phyloP scores from a whole-genome alignment of 2,797 vertebrate genomes.

The Onychomys torridus region DNA sequence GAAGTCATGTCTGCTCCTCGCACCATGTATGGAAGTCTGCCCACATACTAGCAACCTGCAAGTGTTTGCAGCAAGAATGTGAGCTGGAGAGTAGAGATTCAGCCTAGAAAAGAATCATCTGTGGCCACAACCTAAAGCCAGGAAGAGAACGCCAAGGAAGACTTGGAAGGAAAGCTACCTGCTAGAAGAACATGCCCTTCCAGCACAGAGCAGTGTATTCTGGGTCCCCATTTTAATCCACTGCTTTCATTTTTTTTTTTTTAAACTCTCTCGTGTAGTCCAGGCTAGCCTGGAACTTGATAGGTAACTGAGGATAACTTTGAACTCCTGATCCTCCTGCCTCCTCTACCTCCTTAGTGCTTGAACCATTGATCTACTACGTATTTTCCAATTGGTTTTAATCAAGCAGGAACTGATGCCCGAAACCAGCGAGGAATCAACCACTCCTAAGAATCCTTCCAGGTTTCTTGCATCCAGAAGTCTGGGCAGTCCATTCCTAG shows the following conservation, averaged over 20 bases:
- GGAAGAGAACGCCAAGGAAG: neutral
- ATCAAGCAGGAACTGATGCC: constrained; percentile 2
- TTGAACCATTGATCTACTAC: neutral
- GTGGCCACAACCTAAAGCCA: neutral
- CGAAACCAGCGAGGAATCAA: neutral
- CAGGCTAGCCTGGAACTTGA: neutral
- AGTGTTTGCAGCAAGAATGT: constrained; percentile 66
- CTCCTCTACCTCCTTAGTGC: neutral
- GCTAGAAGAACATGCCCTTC: neutral
- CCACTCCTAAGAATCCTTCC: neutral
- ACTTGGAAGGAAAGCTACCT: neutral
- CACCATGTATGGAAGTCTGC: constrained; percentile 78
- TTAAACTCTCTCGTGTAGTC: neutral
- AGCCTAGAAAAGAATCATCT: constrained; percentile 6
- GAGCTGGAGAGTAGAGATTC: neutral
- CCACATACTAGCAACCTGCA: constrained; percentile 76
- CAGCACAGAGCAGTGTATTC: neutral
- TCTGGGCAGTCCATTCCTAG: neutral
- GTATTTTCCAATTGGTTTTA: constrained; percentile 24
- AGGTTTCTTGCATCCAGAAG: neutral
- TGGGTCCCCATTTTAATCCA: neutral
- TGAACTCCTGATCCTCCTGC: neutral
- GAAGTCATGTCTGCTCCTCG: constrained; percentile 82
- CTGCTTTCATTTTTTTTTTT: neutral
- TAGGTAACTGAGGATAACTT: neutral